A percentile compares a stretch with the other conserved stretches of the same genome.
Evolutionary conservation across 2,113 vertebrate species (phyloP).

Genomic region (Dendropsophus ebraccatus): DNA sequence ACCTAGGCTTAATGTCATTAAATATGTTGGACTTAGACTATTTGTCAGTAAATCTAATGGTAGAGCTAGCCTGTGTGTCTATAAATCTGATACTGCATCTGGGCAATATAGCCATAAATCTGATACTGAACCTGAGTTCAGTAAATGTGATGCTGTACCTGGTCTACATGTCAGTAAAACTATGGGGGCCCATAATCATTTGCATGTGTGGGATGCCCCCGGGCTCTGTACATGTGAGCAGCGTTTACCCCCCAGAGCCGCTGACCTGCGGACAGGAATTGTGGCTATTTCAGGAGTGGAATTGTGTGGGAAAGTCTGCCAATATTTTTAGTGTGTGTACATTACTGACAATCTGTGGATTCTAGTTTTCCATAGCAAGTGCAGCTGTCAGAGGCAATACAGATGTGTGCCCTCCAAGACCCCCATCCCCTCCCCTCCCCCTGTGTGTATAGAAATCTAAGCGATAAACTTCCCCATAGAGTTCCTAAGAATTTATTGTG

Average conservation of each 20-base stretch:
- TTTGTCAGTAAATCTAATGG: not conserved
- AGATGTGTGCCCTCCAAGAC: not conserved
- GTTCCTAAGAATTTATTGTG: no score
- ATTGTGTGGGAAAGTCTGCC: slow-evolving; percentile 42
- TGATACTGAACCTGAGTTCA: not conserved
- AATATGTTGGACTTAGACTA: not conserved
- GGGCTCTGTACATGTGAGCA: not conserved
- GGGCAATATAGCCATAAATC: not conserved
- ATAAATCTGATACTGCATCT: not conserved
- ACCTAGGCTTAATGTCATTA: no score
- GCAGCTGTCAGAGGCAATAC: not conserved
- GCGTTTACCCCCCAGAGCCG: not conserved
- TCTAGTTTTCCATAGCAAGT: slow-evolving; percentile 10
- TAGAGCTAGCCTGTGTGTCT: not conserved
- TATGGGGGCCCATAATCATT: no score
- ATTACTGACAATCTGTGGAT: slow-evolving; percentile 9
- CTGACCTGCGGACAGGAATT: not conserved
- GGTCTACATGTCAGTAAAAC: not conserved
- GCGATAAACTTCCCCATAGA: no score
- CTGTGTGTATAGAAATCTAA: no score
- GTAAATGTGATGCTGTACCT: not conserved
- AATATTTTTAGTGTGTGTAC: slow-evolving; percentile 36
- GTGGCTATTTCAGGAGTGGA: slow-evolving; percentile 45
- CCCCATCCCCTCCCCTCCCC: not conserved
- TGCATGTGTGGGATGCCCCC: not conserved